Base-by-base conservation (phyloP, 2,797 vertebrate genomes). In the Phoeniculus purpureus region DNA sequence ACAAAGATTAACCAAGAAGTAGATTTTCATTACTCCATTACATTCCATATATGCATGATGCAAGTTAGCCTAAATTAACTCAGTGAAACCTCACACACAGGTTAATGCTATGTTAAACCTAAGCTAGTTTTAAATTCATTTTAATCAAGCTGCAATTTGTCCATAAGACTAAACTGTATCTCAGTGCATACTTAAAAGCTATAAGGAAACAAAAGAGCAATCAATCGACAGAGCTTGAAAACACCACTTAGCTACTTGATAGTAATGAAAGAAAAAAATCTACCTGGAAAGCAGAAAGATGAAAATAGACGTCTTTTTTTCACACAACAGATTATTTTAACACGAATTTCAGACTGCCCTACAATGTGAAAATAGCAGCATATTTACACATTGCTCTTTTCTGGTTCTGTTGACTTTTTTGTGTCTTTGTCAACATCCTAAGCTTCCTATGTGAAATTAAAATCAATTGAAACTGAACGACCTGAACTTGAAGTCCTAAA, bases 181-280 rank as follows among this genome's bases (percentile, higher is more conserved):
- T 87, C 62, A 66, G 77, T 20, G 82, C 10, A 7, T 48, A 76
- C 15, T 79, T n/a, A 34, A 9, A 81, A 79, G 18, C 19, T 18
- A 6, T 23, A 56, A 64, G 7, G 29, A 71, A 85, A 81, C 3
- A 31, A 64, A 86, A 65, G 1, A 59, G 70, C 43, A 15, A 68
- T 37, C 51, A 31, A 56, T 10, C 17, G 73, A 70, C 12, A 65
- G 34, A 60, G 29, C 31, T 68, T 40, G 52, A 54, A 83, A 92
- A 55, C 6, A 50, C 11, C 23, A 77, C 15, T 72, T 74, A 50
- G 16, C 50, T 66, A 84, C 32, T 34, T 68, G 21, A 81, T 3
- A 50, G 17, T 18, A 20, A 81, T n/a, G 48, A 29, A 77, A 81
- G 55, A 72, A 90, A 89, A 94, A 89, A 93, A 70, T n/a, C 59